Evolutionary conservation across 1,140 invertebrate genomes (phyloP).

Genomic region (Solenopsis invicta): DNA sequence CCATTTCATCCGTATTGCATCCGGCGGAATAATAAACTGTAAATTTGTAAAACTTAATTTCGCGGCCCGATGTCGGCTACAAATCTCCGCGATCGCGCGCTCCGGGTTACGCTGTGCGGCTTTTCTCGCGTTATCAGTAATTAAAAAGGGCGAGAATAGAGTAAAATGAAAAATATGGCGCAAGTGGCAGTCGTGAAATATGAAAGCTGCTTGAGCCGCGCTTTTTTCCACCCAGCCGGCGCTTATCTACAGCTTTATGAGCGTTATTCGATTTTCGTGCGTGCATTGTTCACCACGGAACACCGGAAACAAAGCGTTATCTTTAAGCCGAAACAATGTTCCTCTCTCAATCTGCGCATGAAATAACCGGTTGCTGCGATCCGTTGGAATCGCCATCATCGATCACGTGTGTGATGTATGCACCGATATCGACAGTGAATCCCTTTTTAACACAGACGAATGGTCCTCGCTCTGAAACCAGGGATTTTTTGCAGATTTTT

Average conservation of each 20-base stretch:
- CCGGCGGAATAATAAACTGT: slow-evolving; percentile 54
- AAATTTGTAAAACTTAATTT: slow-evolving; percentile 66
- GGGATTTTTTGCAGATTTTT: slow-evolving; percentile 58
- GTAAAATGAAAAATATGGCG: slow-evolving; percentile 70
- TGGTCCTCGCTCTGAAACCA: slow-evolving; percentile 63
- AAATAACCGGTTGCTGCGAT: slow-evolving; percentile 74
- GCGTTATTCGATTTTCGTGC: slow-evolving; percentile 77
- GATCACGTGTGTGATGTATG: slow-evolving; percentile 74
- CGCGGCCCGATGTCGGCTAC: slow-evolving; percentile 24
- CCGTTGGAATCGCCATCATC: slow-evolving; percentile 74
- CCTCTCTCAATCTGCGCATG: slow-evolving; percentile 72
- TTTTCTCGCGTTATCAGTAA: slow-evolving; percentile 65
- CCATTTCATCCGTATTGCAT: slow-evolving; percentile 42
- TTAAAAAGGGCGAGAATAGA: slow-evolving; percentile 71
- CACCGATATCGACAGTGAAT: slow-evolving; percentile 77
- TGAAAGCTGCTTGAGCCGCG: slow-evolving; percentile 73
- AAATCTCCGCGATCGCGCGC: slow-evolving; percentile 43
- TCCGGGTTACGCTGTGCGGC: neutral
- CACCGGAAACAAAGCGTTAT: slow-evolving; percentile 78
- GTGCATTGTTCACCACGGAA: slow-evolving; percentile 70
- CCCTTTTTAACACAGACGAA: slow-evolving; percentile 82
- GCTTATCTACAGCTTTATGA: slow-evolving; percentile 74
- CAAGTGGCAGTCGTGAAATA: slow-evolving; percentile 67
- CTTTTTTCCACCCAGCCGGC: slow-evolving; percentile 63
- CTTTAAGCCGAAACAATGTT: slow-evolving; percentile 77